Conservation (phyloP, 2,888 invertebrate genomes). For the Epirrita christyi region DNA sequence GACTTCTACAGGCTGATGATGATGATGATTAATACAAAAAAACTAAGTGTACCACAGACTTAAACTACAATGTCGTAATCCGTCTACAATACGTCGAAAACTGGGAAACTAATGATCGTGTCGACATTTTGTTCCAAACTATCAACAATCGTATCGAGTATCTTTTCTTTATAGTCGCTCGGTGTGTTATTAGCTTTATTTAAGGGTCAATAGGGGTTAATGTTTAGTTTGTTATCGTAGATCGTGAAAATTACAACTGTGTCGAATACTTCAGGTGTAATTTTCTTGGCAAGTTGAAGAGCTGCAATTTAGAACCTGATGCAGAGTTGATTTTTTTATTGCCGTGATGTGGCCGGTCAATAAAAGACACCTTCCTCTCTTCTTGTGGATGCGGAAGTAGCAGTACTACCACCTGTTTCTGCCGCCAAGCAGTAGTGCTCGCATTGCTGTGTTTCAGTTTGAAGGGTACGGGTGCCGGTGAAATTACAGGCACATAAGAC, state of each 20-base stretch:
- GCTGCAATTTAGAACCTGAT: background rate
- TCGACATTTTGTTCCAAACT: slow-evolving; percentile 41
- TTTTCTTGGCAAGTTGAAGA: background rate
- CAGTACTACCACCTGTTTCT: no score
- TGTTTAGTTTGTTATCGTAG: background rate
- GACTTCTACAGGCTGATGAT: no score
- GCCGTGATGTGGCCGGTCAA: no score
- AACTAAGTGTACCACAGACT: no score
- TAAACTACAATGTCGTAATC: slow-evolving; percentile 41
- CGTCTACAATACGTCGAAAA: slow-evolving; percentile 40
- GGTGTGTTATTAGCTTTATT: slow-evolving; percentile 4
- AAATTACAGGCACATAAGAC: no score
- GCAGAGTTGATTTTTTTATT: no score
- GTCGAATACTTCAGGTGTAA: background rate
- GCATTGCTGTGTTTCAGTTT: no score
- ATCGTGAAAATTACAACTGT: background rate
- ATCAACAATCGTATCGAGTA: background rate
- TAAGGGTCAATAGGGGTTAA: background rate
- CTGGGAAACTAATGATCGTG: slow-evolving; percentile 51
- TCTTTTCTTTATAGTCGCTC: slow-evolving; percentile 7
- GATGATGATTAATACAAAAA: no score
- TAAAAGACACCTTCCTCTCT: no score
- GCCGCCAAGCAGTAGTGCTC: no score
- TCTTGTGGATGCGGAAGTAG: no score
- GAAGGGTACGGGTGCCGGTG: no score